Conservation (phyloP, 2,888 invertebrate genomes). For the Dynastes grantii region DNA sequence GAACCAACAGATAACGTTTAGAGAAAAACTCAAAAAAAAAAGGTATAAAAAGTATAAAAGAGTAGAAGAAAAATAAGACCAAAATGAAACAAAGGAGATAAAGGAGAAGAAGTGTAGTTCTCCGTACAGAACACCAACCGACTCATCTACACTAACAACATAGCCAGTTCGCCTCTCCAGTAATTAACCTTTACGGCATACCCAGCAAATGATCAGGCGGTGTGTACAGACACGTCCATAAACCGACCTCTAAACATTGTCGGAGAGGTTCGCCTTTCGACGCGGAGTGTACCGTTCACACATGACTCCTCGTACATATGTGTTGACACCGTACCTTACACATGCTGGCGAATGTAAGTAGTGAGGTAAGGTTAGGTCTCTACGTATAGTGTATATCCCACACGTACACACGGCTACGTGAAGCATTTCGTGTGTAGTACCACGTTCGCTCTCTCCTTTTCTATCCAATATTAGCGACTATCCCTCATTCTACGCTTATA, state of each 20-base stretch:
- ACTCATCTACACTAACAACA: neutral
- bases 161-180: slow-evolving; percentile 33
- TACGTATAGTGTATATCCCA: slow-evolving; percentile 56
- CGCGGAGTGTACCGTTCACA: slow-evolving; percentile 67
- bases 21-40: too few species aligned
- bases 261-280: slow-evolving; percentile 54
- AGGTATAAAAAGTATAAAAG: too few species aligned
- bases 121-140: too few species aligned
- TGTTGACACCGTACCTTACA: slow-evolving; percentile 70
- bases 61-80: too few species aligned
- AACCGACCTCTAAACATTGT: slow-evolving; percentile 48
- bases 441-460: neutral
- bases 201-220: slow-evolving; percentile 63
- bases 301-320: slow-evolving; percentile 68
- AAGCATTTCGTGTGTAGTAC: neutral
- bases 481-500: too few species aligned
- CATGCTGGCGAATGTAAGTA: slow-evolving; percentile 69
- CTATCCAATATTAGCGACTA: neutral
- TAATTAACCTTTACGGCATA: slow-evolving; percentile 66
- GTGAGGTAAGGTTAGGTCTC: slow-evolving; percentile 68
- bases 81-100: too few species aligned
- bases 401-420: slow-evolving; percentile 21
- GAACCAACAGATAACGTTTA: too few species aligned
- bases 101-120: too few species aligned
- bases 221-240: slow-evolving; percentile 58